Percentiles rank a stretch among this genome's conserved stretches.
phyloP scores from a whole-genome alignment of 2,113 vertebrate genomes.

The Mola mola region DNA sequence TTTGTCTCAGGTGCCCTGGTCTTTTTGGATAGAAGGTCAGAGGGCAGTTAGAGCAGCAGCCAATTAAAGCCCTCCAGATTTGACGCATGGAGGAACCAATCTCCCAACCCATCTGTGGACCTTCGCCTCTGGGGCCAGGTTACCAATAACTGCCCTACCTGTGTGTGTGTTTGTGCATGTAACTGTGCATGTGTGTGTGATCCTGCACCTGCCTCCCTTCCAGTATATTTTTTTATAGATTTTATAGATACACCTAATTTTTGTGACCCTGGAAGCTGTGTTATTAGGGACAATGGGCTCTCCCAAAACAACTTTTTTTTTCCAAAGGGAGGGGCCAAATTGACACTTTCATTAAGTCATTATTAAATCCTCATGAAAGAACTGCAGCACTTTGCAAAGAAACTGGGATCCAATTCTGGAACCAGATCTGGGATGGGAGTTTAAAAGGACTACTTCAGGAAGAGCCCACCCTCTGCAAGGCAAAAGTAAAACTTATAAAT shows the following conservation, averaged over 20 bases:
- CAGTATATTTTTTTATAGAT: slow-evolving; percentile 1
- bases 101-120: slow-evolving; percentile 64
- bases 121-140: slow-evolving; percentile 36
- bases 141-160: slow-evolving; percentile 39
- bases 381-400: too few species aligned
- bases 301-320: not conserved
- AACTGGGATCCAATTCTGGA: too few species aligned
- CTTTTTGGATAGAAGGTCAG: slow-evolving; percentile 64
- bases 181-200: not conserved
- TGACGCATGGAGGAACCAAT: slow-evolving; percentile 58
- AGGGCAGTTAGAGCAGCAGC: slow-evolving; percentile 60
- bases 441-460: too few species aligned
- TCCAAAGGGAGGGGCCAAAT: not conserved
- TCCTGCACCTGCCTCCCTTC: slow-evolving; percentile 10
- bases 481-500: too few species aligned
- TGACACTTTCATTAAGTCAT: too few species aligned
- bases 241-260: not conserved
- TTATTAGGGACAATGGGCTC: not conserved
- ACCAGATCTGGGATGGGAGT: too few species aligned
- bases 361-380: too few species aligned
- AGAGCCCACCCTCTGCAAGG: too few species aligned
- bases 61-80: slow-evolving; percentile 68
- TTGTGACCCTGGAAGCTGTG: not conserved
- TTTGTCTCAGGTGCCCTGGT: slow-evolving; percentile 52
- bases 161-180: not conserved